phyloP scores from a whole-genome alignment of 1,140 invertebrate genomes.

The Pemphigus obesinymphae region DNA sequence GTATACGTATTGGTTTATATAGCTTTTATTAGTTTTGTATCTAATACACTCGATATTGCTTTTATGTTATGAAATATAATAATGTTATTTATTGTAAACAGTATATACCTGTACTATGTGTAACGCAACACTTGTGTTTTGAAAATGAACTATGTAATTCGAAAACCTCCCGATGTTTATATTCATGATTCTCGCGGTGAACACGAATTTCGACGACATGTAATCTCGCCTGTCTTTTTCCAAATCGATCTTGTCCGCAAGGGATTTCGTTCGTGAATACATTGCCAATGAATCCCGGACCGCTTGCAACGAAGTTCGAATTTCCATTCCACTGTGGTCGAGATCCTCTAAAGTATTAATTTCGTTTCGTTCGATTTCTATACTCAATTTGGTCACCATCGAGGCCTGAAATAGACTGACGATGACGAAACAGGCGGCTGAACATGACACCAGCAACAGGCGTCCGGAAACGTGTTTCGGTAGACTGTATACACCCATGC shows the following conservation, averaged over 20 bases:
- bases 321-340: slow-evolving; percentile 12
- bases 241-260: background rate
- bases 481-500: background rate
- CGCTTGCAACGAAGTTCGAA: background rate
- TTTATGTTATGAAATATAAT: too few species aligned
- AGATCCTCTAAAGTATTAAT: slow-evolving; percentile 1
- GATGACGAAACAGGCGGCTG: slow-evolving; percentile 5
- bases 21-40: too few species aligned
- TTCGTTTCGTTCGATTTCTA: background rate
- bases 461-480: slow-evolving; percentile 12
- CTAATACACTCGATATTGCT: too few species aligned
- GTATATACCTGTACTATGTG: slow-evolving; percentile 3
- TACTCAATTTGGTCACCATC: slow-evolving; percentile 21
- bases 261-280: background rate
- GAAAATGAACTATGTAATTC: background rate
- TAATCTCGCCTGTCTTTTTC: background rate
- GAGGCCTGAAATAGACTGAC: slow-evolving; percentile 2
- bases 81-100: too few species aligned
- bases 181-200: background rate
- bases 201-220: background rate
- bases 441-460: background rate
- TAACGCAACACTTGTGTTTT: background rate
- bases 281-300: background rate
- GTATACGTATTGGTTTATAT: too few species aligned
- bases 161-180: background rate